phyloP scores from a whole-genome alignment of 2,797 vertebrate species.

The Enteromius trimaculatus region DNA sequence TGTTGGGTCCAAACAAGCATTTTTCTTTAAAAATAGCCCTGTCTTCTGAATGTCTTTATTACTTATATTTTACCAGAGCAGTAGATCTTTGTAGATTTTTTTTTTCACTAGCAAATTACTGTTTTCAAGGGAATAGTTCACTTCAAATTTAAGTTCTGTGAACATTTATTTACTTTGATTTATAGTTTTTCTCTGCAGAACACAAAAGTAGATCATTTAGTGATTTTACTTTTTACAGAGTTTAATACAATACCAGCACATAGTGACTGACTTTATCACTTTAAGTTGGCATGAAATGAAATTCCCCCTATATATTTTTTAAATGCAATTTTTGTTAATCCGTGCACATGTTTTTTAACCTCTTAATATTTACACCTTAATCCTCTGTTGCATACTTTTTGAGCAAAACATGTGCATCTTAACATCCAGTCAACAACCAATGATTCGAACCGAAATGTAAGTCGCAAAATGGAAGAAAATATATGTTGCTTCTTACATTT shows the following conservation, averaged over 20 bases:
- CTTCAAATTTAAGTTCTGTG: not conserved
- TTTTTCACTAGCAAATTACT: not conserved
- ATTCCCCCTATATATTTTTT: not conserved
- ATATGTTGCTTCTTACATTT: not conserved
- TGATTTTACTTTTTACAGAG: not conserved
- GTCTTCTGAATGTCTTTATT: not conserved
- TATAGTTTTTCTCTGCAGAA: not conserved
- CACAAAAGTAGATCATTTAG: not conserved
- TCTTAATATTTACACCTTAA: not conserved
- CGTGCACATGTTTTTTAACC: not conserved
- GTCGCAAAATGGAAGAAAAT: not conserved
- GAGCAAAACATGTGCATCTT: not conserved
- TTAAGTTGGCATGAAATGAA: not conserved
- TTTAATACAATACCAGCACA: not conserved
- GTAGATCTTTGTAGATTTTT: not conserved
- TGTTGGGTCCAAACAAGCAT: not conserved
- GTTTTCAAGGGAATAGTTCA: not conserved
- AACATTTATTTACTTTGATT: not conserved
- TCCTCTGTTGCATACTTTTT: not conserved
- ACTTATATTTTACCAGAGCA: not conserved
- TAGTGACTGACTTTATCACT: not conserved
- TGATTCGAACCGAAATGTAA: not conserved
- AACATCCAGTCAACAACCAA: not conserved
- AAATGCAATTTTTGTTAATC: not conserved
- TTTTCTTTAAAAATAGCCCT: not conserved